Evolutionary conservation across 2,888 invertebrate species (phyloP).

Genomic region (Listrodromus nycthemerus): DNA sequence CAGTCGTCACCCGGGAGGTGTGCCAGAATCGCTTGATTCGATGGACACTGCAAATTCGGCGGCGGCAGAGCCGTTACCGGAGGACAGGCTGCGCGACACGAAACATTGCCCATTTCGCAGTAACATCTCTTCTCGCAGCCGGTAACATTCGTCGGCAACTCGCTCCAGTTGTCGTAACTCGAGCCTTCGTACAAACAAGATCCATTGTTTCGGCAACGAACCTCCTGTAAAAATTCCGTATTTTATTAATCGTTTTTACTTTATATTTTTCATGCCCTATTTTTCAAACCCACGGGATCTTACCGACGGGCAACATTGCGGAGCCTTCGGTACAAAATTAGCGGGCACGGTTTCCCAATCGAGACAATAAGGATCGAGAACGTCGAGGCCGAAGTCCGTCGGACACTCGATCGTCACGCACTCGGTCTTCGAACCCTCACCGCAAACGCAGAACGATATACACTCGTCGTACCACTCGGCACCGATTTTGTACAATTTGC

Average conservation of each 20-base stretch:
- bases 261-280: background rate
- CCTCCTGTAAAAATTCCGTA: conserved; percentile 85
- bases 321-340: conserved; percentile 89
- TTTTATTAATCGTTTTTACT: conserved; percentile 4
- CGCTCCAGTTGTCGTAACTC: conserved; percentile 90
- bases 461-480: conserved; percentile 90
- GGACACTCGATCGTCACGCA: conserved; percentile 94
- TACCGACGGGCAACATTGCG: conserved; percentile 91
- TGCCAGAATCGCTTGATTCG: conserved; percentile 88
- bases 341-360: conserved; percentile 94
- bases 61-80: conserved; percentile 92
- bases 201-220: conserved; percentile 92
- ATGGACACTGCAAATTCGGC: conserved; percentile 89
- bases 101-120: conserved; percentile 94
- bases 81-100: conserved; percentile 93
- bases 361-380: conserved; percentile 93
- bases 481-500: conserved; percentile 84
- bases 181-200: conserved; percentile 91
- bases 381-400: conserved; percentile 93
- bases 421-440: conserved; percentile 87
- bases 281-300: conserved; percentile 9
- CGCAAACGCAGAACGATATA: conserved; percentile 91
- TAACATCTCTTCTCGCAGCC: conserved; percentile 95
- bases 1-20: conserved; percentile 92
- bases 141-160: conserved; percentile 91